Base-by-base conservation (phyloP, 2,888 invertebrate genomes). In the Leptogaster cylindrica region DNA sequence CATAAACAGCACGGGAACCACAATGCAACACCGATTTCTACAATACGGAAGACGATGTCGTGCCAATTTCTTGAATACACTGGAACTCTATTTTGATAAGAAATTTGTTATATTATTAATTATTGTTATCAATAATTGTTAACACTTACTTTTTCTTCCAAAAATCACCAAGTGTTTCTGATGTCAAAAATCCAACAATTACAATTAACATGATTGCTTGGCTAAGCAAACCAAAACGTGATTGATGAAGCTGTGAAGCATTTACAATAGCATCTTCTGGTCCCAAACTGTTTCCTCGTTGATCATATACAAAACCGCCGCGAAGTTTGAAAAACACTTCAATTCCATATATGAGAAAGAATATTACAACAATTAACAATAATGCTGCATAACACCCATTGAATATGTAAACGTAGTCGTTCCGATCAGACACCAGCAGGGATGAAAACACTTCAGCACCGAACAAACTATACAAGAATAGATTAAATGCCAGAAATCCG, bases 1-100 rank as follows among this genome's bases (percentile, higher is more conserved):
- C 96, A 96, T 73, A 96, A 84, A 63, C 95, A 95, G 80, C 95
- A 95, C 28, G 95, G 95, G 82, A 95, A 96, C 95, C 95, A 96
- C 76, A 96, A 83, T 74, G 93, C 93, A 68, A 95, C 94, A 6
- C 95, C 95, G 74, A 95, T 91, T 85, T 96, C 96, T 51, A 91
- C 92, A 64, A 93, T 85, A 4, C 95, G 90, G 82, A 95, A 95
- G 73, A 94, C 89, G 73, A 95, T 85, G 82, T 95, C 94, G 83
- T 95, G 93, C 87, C 92, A 92, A 82, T 95, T 95, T 75, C 95
- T 89, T 20, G 93, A 93, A 73, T 92, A 88, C 51, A 95, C 88
- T 33, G 95, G 94, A 71, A 93, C 91, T 77, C 92, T 93, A 78
- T 0, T 63, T 66, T 20, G 10, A n/a, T n/a, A n/a, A n/a, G n/a